Evolutionary conservation across 1,140 invertebrate genomes (phyloP).

Genomic region (Atta cephalotes): DNA sequence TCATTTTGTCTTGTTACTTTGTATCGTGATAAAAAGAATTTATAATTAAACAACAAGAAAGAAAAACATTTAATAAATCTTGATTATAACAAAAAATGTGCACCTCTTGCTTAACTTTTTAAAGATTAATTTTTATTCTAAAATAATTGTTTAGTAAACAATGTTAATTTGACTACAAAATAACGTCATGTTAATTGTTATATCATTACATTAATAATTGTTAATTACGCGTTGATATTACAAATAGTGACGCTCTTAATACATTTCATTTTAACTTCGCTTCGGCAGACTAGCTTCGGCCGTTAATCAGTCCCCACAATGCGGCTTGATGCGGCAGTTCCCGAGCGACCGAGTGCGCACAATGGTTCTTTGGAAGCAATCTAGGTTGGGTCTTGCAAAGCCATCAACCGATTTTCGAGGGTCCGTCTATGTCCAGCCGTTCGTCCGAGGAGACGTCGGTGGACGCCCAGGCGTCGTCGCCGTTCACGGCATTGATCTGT

Average conservation of each 20-base stretch:
- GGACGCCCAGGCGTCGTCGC: constrained; percentile 83
- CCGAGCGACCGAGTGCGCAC: constrained; percentile 46
- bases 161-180: background rate
- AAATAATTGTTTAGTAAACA: background rate
- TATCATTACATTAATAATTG: background rate
- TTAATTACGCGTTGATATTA: background rate
- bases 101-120: background rate
- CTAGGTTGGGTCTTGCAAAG: constrained; percentile 56
- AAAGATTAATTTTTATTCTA: background rate
- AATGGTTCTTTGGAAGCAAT: constrained; percentile 63
- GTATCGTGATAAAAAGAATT: background rate
- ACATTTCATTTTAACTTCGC: constrained; percentile 23
- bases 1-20: background rate
- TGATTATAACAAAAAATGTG: background rate
- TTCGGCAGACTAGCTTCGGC: background rate
- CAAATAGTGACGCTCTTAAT: background rate
- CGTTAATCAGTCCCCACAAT: constrained; percentile 56
- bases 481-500: constrained; percentile 85
- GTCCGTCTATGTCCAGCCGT: constrained; percentile 70
- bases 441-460: constrained; percentile 75
- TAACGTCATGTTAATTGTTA: background rate
- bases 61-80: background rate
- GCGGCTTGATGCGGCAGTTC: constrained; percentile 20
- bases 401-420: constrained; percentile 59
- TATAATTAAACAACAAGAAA: background rate